Percentiles rank a stretch among this genome's conserved stretches.
Evolutionary conservation across 2,113 vertebrate species (phyloP).

Genomic region (Corapipo altera): DNA sequence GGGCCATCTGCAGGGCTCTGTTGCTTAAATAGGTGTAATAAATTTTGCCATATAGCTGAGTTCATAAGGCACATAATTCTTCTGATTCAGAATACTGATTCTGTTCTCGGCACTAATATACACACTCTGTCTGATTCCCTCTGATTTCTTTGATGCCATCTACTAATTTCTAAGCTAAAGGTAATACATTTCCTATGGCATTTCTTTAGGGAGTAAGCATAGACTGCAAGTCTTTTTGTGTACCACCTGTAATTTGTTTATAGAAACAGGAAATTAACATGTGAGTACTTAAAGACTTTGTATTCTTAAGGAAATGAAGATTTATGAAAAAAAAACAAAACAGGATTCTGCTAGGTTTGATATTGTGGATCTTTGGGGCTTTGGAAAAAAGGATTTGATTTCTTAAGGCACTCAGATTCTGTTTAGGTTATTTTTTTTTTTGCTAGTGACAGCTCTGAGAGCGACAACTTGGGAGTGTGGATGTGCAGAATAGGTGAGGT

Average conservation of each 20-base stretch:
- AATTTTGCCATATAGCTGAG: neutral
- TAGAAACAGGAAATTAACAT: neutral
- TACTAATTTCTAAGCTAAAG: neutral
- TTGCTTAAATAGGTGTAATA: constrained; percentile 7
- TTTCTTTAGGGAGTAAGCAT: neutral
- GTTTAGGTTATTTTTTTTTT: neutral
- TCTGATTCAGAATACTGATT: neutral
- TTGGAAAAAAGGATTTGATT: neutral
- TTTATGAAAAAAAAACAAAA: neutral
- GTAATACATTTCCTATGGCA: neutral
- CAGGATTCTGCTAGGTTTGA: neutral
- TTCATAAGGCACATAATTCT: neutral
- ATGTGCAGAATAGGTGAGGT: neutral
- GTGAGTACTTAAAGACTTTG: neutral
- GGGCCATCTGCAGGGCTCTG: constrained; percentile 30
- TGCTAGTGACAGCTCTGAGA: neutral
- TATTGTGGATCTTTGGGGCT: neutral
- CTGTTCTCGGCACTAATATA: neutral
- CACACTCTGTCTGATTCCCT: neutral
- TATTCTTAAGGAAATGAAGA: neutral
- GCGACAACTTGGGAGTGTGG: neutral
- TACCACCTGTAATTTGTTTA: neutral
- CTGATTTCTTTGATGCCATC: neutral
- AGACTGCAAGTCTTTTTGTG: neutral
- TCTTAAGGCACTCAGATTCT: neutral